Conservation (phyloP, 1,140 invertebrate species). For the Lasioglossum albipes region DNA sequence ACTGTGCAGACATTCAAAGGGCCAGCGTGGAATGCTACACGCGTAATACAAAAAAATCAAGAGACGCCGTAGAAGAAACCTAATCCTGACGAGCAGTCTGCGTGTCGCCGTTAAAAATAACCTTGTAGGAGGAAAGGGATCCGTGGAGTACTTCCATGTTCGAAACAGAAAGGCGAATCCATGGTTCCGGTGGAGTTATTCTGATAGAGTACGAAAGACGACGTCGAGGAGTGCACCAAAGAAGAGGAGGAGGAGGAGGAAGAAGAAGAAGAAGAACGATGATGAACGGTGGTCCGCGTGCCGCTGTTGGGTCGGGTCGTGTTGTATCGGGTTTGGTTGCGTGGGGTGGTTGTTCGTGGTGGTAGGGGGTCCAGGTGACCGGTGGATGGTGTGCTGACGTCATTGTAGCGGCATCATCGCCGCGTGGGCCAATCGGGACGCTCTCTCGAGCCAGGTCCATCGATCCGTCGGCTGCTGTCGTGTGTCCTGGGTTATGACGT, state of each 20-base stretch:
- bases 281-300: constrained; percentile 42
- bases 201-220: background rate
- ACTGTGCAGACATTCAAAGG: no score
- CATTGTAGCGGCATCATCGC: constrained; percentile 71
- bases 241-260: background rate
- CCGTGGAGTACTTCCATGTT: no score
- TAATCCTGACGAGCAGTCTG: no score
- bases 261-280: background rate
- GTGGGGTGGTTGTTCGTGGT: constrained; percentile 37
- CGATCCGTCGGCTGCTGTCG: constrained; percentile 66
- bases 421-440: constrained; percentile 69
- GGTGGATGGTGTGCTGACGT: constrained; percentile 70
- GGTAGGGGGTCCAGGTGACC: constrained; percentile 44
- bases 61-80: no score
- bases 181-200: no score
- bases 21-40: no score
- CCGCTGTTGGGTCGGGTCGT: constrained; percentile 39
- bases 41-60: no score
- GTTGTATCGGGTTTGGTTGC: constrained; percentile 41
- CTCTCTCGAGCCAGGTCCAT: constrained; percentile 67
- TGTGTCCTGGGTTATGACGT: constrained; percentile 73
- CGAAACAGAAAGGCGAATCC: no score
- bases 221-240: background rate
- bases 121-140: no score
- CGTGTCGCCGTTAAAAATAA: no score